Evolutionary conservation across 2,113 vertebrate genomes (phyloP), one percentile per base, ranked within the genome.

Genomic region (Atlantisia rogersi): DNA sequence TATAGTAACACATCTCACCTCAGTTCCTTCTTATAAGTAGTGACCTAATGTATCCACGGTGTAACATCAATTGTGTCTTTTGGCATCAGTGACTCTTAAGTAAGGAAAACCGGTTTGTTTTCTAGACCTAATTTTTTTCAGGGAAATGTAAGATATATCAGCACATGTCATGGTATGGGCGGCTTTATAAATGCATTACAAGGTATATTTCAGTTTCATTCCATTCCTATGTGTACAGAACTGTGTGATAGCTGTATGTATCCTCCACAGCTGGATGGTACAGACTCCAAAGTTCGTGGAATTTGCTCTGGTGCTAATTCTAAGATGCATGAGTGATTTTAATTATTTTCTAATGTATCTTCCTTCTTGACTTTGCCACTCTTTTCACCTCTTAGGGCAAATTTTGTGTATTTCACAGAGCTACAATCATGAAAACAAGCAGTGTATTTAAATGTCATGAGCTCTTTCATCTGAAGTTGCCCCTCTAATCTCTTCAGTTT

Each of bases 401-500:
- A 52, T 78, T 86, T 86, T 86, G 3, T 31, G 35, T 37, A 5
- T 75, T 81, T 83, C 40, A 18, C 29, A 71, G 22, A 56, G 44
- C 21, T 39, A 29, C 2, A 8, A 24, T 64, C 26, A 65, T 31
- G 28, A 84, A 91, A 88, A 52, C 4, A 3, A 82, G 24, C 19
- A 39, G 39, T 59, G 44, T 40, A n/a, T 76, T 75, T 81, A 80
- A 68, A 84, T 32, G 16, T 40, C 58, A 26, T 25, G 48, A 86
- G 8, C 11, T 35, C 15, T 80, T 59, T 88, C 20, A 37, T 88
- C 68, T 68, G 76, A 91, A 39, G 16, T 60, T 82, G 56, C 32
- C 32, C 37, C 58, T 94, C 70, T 93, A 81, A 52, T 82, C 86
- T 97, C 79, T 92, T 70, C 65, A 98, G 98, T 98, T 97, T 98